phyloP scores from a whole-genome alignment of 2,113 vertebrate genomes.

The Gambusia holbrooki region DNA sequence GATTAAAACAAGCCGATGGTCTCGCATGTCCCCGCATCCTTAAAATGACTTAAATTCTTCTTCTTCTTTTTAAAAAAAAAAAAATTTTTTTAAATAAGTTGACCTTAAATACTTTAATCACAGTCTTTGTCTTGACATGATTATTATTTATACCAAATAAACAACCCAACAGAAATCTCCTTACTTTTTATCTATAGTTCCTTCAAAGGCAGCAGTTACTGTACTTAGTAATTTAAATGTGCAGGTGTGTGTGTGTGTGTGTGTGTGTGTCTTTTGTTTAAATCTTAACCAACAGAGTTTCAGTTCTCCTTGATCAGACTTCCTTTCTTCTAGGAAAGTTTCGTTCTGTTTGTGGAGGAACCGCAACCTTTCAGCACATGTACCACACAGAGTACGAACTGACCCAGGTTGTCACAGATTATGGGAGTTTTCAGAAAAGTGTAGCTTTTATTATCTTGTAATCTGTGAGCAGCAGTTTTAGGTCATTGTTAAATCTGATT shows the following conservation, averaged over 20 bases:
- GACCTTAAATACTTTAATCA: no score
- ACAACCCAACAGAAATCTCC: neutral
- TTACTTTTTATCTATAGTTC: neutral
- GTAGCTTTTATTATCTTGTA: no score
- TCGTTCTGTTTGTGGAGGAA: neutral
- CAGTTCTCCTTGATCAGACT: slow-evolving; percentile 38
- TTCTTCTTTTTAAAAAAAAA: no score
- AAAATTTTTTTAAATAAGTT: no score
- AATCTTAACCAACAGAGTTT: slow-evolving; percentile 19
- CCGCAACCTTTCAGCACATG: neutral
- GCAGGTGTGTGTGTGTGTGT: neutral
- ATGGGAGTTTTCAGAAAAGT: no score
- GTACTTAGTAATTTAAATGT: neutral
- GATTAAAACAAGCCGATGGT: rapidly evolving
- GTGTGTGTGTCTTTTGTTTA: neutral
- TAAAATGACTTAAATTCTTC: no score
- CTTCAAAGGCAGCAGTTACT: neutral
- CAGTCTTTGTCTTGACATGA: no score
- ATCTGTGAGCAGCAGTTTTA: no score
- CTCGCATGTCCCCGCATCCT: neutral
- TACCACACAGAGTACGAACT: neutral
- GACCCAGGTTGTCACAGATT: neutral
- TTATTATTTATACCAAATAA: no score
- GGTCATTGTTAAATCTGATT: no score
- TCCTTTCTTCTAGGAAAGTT: slow-evolving; percentile 2